A percentile compares a stretch with the other conserved stretches of the same genome.
Evolutionary conservation across 2,797 vertebrate genomes (phyloP).

Genomic region (Pempheris klunzingeri): DNA sequence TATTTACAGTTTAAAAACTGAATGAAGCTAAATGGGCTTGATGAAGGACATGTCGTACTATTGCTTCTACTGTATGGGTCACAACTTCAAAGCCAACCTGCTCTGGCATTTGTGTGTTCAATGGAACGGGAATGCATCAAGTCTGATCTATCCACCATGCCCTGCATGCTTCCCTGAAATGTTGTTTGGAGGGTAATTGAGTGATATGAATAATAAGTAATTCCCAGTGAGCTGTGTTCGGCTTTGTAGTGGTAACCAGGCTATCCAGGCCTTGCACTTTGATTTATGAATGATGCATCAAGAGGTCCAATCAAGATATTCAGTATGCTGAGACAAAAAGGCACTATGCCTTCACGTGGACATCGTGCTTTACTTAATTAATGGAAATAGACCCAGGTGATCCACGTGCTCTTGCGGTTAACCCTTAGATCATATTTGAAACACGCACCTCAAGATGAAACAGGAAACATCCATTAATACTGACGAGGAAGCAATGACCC

Average conservation of each 20-base stretch:
- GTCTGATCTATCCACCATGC: slow-evolving; percentile 16
- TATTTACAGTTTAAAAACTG: background rate
- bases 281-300: slow-evolving; percentile 76
- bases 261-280: slow-evolving; percentile 52
- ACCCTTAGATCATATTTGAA: slow-evolving; percentile 49
- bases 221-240: slow-evolving; percentile 49
- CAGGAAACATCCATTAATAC: slow-evolving; percentile 32
- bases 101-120: slow-evolving; percentile 11
- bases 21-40: slow-evolving; percentile 15
- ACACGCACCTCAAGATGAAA: slow-evolving; percentile 37
- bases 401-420: slow-evolving; percentile 44
- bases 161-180: slow-evolving; percentile 33
- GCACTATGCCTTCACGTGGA: slow-evolving; percentile 32
- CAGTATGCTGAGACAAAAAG: slow-evolving; percentile 55
- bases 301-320: slow-evolving; percentile 63
- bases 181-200: slow-evolving; percentile 56
- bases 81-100: slow-evolving; percentile 23
- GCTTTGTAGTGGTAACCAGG: slow-evolving; percentile 73
- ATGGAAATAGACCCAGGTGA: slow-evolving; percentile 51
- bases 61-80: slow-evolving; percentile 14
- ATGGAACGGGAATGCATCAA: slow-evolving; percentile 36
- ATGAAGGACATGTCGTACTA: slow-evolving; percentile 12
- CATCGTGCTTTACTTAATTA: slow-evolving; percentile 59
- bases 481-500: slow-evolving; percentile 4
- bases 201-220: slow-evolving; percentile 63